These are phyloP conservation scores for Fulica atra DNA, from an alignment of 2,113 vertebrate species.

Conservation along the genomic window DNA sequence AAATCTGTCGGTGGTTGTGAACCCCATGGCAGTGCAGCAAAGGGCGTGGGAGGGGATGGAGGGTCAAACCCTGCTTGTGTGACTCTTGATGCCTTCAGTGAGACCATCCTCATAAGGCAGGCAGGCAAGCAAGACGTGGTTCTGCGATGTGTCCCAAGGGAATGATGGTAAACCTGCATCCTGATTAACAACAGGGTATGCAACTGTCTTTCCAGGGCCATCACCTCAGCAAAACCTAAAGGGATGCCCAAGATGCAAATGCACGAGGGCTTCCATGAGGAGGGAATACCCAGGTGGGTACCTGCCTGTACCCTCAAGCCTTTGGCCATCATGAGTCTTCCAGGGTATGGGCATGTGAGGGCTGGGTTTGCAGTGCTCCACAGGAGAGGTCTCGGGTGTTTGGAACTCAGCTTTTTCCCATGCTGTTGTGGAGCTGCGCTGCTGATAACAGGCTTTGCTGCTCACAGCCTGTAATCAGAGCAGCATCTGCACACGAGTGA, in stretches of 20 bases:
- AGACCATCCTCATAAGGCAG: background rate
- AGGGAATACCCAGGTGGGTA: background rate
- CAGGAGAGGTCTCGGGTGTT: accelerated
- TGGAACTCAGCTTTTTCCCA: background rate
- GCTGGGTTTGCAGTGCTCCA: background rate
- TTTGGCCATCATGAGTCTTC: background rate
- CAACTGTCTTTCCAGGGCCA: accelerated
- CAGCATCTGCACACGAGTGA: background rate
- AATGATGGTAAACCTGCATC: background rate
- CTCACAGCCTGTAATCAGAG: background rate
- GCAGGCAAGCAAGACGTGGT: background rate
- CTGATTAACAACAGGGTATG: accelerated
- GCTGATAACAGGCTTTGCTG: background rate
- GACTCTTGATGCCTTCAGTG: background rate
- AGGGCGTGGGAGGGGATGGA: background rate
- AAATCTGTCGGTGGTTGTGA: background rate
- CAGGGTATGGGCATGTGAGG: accelerated
- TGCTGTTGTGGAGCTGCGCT: background rate
- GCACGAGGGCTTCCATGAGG: background rate
- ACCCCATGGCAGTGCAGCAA: background rate
- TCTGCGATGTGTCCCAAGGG: background rate
- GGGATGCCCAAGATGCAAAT: accelerated
- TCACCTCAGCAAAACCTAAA: accelerated
- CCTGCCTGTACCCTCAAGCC: accelerated
- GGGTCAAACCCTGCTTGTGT: background rate